phyloP scores from a whole-genome alignment of 2,797 vertebrate species.

The Pempheris klunzingeri region DNA sequence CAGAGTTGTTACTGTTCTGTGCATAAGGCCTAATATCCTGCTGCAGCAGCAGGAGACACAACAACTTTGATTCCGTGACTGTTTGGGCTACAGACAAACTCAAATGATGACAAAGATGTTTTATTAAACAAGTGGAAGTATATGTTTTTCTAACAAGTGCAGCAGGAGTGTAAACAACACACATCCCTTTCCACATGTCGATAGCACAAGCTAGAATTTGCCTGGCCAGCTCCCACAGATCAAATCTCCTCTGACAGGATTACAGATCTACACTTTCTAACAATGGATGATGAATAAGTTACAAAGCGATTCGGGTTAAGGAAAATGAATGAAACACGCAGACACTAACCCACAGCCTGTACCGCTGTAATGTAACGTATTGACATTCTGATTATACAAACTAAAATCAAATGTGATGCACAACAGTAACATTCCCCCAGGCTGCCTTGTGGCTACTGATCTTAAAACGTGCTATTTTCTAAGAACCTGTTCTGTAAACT shows the following conservation, averaged over 20 bases:
- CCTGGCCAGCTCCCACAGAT: conserved; percentile 22
- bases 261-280: conserved; percentile 50
- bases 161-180: conserved; percentile 3
- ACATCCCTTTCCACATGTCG: background rate
- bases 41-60: background rate
- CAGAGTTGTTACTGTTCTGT: background rate
- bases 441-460: conserved; percentile 36
- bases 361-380: conserved; percentile 55
- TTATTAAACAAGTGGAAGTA: conserved; percentile 1
- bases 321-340: background rate
- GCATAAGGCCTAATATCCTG: background rate
- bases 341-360: conserved; percentile 9
- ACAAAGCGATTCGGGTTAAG: conserved; percentile 25
- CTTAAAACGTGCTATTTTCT: conserved; percentile 22
- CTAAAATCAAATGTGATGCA: conserved; percentile 68
- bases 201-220: conserved; percentile 12
- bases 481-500: conserved; percentile 20
- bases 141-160: conserved; percentile 3
- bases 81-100: background rate
- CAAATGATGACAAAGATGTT: background rate
- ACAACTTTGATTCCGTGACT: background rate
- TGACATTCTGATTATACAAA: conserved; percentile 69
- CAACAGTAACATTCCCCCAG: conserved; percentile 41
- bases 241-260: conserved; percentile 70
- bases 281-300: conserved; percentile 47